Conservation (phyloP, 2,797 vertebrate genomes). For the Oreochromis mossambicus region DNA sequence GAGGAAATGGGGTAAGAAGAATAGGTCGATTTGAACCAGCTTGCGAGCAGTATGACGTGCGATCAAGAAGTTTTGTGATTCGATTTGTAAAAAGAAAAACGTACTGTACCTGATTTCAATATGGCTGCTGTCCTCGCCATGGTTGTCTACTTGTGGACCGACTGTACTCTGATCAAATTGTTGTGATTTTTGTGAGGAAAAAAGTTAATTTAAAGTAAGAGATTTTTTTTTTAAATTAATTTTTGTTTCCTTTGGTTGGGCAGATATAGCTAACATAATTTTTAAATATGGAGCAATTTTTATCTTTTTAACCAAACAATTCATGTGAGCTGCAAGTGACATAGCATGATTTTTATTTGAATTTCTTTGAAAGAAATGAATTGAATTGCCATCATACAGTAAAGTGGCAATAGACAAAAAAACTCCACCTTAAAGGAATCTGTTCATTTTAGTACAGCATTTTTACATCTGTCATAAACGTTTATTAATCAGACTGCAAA, state of each 20-base stretch:
- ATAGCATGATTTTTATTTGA: background rate
- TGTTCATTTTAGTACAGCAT: background rate
- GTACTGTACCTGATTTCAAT: background rate
- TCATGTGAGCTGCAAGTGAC: background rate
- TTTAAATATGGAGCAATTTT: background rate
- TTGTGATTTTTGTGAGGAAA: background rate
- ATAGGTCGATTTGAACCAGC: background rate
- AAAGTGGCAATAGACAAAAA: background rate
- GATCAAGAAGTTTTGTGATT: background rate
- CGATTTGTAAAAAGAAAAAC: background rate
- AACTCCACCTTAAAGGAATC: background rate
- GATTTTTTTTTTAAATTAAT: fast-evolving
- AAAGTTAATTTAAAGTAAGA: background rate
- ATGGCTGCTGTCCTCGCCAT: background rate
- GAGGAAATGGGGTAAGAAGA: background rate
- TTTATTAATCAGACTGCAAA: background rate
- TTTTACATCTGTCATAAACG: background rate
- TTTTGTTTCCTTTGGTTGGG: background rate
- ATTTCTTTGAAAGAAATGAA: background rate
- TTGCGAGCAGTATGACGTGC: background rate
- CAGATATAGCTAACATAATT: background rate
- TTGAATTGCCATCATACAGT: background rate
- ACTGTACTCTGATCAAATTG: background rate
- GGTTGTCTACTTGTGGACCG: background rate
- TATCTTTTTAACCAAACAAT: background rate